phyloP scores from a whole-genome alignment of 2,888 invertebrate genomes.

The Cactoblastis cactorum region DNA sequence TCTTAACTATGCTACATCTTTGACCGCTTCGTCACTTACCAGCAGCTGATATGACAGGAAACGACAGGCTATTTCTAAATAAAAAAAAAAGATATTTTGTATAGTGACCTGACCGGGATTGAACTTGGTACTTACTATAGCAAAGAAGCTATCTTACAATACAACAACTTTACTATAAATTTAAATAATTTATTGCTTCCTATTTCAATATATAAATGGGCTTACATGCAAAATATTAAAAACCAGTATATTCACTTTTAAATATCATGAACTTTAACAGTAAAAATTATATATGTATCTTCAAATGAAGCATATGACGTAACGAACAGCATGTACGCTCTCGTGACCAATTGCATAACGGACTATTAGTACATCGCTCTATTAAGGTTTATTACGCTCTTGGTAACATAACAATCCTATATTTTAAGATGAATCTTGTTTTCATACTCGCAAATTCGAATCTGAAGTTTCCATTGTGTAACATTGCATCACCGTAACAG shows the following conservation, averaged over 20 bases:
- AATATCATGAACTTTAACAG: slow-evolving; percentile 8
- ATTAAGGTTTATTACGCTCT: slow-evolving; percentile 15
- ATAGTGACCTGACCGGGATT: too few species aligned
- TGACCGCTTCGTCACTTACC: too few species aligned
- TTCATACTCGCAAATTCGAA: background rate
- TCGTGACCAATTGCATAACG: slow-evolving; percentile 6
- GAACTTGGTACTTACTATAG: too few species aligned
- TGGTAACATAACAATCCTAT: background rate
- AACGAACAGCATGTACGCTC: background rate
- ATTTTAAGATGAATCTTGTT: slow-evolving; percentile 5
- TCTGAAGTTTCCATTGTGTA: slow-evolving; percentile 5
- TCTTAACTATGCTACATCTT: too few species aligned
- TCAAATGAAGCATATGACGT: background rate
- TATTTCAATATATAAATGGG: too few species aligned
- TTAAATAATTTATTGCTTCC: too few species aligned
- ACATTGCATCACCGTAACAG: background rate
- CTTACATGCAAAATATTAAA: background rate
- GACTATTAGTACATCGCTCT: slow-evolving; percentile 3
- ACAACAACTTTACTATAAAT: too few species aligned
- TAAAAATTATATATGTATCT: too few species aligned
- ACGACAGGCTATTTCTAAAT: too few species aligned
- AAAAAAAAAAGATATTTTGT: too few species aligned
- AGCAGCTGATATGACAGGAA: too few species aligned
- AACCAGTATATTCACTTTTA: background rate
- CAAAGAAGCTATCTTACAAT: too few species aligned